A percentile compares a stretch with the other conserved stretches of the same genome.
These are phyloP conservation scores for Rhynchopsitta pachyrhyncha DNA, from an alignment of 2,113 vertebrate genomes.

Conservation along the genomic window DNA sequence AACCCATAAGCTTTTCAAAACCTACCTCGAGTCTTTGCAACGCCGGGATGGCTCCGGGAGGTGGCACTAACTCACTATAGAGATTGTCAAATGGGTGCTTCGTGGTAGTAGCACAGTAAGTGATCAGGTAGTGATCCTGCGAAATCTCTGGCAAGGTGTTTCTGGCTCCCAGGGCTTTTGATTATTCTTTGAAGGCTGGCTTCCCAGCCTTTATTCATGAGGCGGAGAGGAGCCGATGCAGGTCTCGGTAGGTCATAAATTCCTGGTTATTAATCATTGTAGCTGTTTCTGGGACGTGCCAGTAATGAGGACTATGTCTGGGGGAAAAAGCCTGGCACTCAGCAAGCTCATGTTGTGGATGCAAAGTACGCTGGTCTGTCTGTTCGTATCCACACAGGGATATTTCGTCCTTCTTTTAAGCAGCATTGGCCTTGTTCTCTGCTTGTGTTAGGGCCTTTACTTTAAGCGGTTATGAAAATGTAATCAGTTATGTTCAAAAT, in stretches of 20 bases:
- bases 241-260: neutral
- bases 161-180: neutral
- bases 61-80: neutral
- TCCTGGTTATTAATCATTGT: neutral
- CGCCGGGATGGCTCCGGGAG: neutral
- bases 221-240: neutral
- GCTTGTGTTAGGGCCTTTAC: neutral
- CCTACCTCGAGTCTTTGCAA: neutral
- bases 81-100: accelerated
- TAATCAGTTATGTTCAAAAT: neutral
- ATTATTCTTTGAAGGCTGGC: neutral
- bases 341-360: neutral
- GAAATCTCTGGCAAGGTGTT: neutral
- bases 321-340: neutral
- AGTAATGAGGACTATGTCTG: neutral
- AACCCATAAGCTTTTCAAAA: neutral
- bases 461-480: neutral
- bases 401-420: neutral
- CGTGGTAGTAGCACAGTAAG: accelerated
- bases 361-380: neutral
- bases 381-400: neutral
- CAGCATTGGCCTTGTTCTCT: neutral
- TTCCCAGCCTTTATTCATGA: neutral
- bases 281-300: neutral
- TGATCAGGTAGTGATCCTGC: accelerated